Conservation (phyloP, 2,888 invertebrate genomes). For the Pristionchus mayeri region DNA sequence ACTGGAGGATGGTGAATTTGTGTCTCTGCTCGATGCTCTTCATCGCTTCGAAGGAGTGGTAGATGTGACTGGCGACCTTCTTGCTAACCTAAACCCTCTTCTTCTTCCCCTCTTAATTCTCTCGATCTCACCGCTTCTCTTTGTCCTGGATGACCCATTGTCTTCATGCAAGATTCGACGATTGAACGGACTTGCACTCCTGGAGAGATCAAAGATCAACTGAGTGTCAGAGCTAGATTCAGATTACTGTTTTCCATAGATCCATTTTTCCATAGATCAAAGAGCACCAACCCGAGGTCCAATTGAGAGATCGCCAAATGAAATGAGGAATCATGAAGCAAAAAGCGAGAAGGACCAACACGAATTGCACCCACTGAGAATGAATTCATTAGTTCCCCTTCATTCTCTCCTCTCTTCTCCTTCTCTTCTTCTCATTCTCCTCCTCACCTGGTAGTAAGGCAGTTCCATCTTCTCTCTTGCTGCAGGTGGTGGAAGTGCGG, state of each 20-base stretch:
- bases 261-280: neutral
- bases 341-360: constrained; percentile 73
- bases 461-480: constrained; percentile 64
- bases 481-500: constrained; percentile 57
- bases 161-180: constrained; percentile 52
- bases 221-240: neutral
- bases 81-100: neutral
- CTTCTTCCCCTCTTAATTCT: neutral
- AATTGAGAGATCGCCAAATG: constrained; percentile 75
- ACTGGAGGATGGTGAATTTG: constrained; percentile 20
- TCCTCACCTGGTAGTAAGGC: constrained; percentile 69
- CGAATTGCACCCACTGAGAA: constrained; percentile 75
- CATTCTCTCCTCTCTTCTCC: too few relatives aligned
- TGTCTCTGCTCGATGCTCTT: constrained; percentile 2
- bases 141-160: constrained; percentile 51
- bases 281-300: constrained; percentile 66
- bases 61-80: constrained; percentile 58
- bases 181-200: constrained; percentile 58
- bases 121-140: constrained; percentile 45
- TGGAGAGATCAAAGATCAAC: constrained; percentile 37
- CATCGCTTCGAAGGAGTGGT: constrained; percentile 37
- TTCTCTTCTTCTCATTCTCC: neutral
- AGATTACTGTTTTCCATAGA: neutral
- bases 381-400: neutral
- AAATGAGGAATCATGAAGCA: constrained; percentile 73